Evolutionary conservation across 2,888 invertebrate genomes (phyloP).

Genomic region (Papilio protenor): DNA sequence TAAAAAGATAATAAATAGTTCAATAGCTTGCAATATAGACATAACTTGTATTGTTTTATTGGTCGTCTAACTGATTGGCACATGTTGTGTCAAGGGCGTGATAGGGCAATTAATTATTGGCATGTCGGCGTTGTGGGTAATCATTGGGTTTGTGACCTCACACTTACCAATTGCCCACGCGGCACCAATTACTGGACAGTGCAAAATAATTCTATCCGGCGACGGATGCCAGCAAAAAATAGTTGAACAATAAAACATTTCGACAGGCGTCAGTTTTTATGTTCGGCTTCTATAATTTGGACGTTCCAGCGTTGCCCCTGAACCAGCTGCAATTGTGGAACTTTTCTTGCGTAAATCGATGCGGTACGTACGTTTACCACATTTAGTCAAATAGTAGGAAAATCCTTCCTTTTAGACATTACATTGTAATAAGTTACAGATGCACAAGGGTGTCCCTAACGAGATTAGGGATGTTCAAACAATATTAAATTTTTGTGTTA

Average conservation of each 20-base stretch:
- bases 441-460: neutral
- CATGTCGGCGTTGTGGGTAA: conserved; percentile 34
- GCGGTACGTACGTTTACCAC: conserved; percentile 7
- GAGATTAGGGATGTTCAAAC: neutral
- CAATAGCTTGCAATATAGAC: neutral
- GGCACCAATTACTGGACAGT: conserved; percentile 16
- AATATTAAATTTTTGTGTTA: neutral
- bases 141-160: conserved; percentile 45
- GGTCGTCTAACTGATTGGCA: conserved; percentile 39
- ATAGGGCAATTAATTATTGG: conserved; percentile 41
- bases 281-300: conserved; percentile 19
- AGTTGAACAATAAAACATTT: conserved; percentile 29
- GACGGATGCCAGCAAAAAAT: conserved; percentile 27
- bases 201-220: conserved; percentile 5
- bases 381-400: conserved; percentile 4
- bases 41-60: conserved; percentile 22
- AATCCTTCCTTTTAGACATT: neutral
- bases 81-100: conserved; percentile 40
- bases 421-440: neutral
- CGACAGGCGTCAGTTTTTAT: conserved; percentile 30
- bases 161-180: conserved; percentile 44
- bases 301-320: conserved; percentile 18
- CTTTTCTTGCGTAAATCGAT: conserved; percentile 8
- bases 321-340: conserved; percentile 24
- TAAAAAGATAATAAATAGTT: neutral